phyloP scores from a whole-genome alignment of 2,113 vertebrate species.

The Notiomystis cincta region DNA sequence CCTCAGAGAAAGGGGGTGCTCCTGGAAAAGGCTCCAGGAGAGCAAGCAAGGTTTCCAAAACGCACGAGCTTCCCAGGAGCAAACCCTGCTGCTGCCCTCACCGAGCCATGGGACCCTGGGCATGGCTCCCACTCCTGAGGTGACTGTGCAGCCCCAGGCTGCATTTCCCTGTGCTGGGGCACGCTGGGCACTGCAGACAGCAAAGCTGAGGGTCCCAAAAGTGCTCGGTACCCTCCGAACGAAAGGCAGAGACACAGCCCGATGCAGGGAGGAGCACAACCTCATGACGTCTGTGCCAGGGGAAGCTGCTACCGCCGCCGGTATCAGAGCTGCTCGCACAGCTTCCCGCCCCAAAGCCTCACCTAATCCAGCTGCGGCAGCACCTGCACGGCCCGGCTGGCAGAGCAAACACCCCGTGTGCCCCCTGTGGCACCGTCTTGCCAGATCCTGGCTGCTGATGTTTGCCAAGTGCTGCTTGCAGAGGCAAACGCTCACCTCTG shows the following conservation, averaged over 20 bases:
- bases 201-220: background rate
- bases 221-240: fast-evolving
- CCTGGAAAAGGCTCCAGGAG: background rate
- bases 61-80: fast-evolving
- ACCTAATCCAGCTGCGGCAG: background rate
- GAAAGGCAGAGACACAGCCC: background rate
- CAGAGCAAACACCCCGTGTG: background rate
- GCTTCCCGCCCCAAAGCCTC: background rate
- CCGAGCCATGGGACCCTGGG: fast-evolving
- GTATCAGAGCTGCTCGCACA: fast-evolving
- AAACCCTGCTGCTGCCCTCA: background rate
- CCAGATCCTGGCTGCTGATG: background rate
- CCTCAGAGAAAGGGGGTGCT: background rate
- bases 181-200: fast-evolving
- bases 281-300: background rate
- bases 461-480: background rate
- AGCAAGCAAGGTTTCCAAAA: background rate
- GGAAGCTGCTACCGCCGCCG: background rate
- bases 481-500: background rate
- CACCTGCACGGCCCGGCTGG: background rate
- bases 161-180: fast-evolving
- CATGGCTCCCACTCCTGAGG: fast-evolving
- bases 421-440: fast-evolving
- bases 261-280: background rate
- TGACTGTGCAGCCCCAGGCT: fast-evolving